Base-by-base conservation (phyloP, 2,797 vertebrate species). In the Schizothorax lantsangensis region DNA sequence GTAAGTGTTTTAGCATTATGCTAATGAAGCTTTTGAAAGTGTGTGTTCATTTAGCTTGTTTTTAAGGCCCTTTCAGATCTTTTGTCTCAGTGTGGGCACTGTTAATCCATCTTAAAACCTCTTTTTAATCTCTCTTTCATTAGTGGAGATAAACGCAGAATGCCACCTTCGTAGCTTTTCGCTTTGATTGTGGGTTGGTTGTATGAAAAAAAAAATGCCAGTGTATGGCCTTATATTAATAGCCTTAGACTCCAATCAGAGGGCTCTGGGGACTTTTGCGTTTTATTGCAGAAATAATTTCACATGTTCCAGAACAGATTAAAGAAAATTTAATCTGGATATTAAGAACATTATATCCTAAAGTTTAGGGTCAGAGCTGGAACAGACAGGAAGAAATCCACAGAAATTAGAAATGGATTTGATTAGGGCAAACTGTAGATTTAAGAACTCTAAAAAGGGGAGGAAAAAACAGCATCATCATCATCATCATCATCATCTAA, bases 61-160 rank as follows among this genome's bases (percentile, higher is more conserved):
- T 89, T 91, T 89, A 85, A 91, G 85, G 85, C 72, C 80, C 85
- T 88, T 90, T 91, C 88, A 88, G 92, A 94, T 95, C 94, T 95
- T 95, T 95, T 95, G 94, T 94, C 94, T 95, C 92, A 94, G 93
- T 84, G 88, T 93, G 91, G 57, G 81, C 73, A 33, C 89, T 91
- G 91, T 94, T 95, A 96, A 95, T 95, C 94, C 91, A 91, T 92
- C 91, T 93, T 95, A 94, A 95, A 95, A 91, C 91, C 92, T 93
- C 93, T 92, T 93, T 93, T 93, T 95, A 95, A 96, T 95, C 94
- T 90, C 94, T 92, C 93, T 96, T 95, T 96, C 95, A 96, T 95
- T 95, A 95, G 94, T 93, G 93, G 92, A 92, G 91, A 93, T 95
- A 92, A 92, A 91, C 87, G 82, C 93, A 94, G 91, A 95, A 93